These are phyloP conservation scores for Drosophila punjabiensis DNA, from an alignment of 1,140 invertebrate genomes.

Conservation along the genomic window DNA sequence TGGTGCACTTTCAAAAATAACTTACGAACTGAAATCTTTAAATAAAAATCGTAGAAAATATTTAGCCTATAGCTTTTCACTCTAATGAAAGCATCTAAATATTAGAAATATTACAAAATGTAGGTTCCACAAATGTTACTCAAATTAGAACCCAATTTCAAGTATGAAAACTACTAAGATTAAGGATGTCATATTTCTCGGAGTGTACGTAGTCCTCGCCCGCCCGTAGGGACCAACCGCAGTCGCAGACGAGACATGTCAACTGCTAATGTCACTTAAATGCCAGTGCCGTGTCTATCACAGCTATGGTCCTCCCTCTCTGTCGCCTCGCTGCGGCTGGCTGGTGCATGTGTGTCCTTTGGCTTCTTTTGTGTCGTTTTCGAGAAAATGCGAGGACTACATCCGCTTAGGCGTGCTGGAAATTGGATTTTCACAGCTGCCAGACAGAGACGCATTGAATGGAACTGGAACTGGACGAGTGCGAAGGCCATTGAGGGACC, in stretches of 20 bases:
- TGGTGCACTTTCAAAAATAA: neutral
- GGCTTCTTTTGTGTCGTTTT: slow-evolving; percentile 52
- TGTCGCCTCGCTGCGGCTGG: slow-evolving; percentile 10
- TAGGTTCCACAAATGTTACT: neutral
- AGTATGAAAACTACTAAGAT: neutral
- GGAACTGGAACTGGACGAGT: slow-evolving; percentile 16
- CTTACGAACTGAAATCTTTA: too few relatives aligned
- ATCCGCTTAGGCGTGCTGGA: slow-evolving; percentile 69
- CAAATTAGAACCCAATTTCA: neutral
- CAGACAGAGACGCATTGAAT: slow-evolving; percentile 56
- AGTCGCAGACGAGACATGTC: slow-evolving; percentile 66
- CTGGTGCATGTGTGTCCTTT: slow-evolving; percentile 53
- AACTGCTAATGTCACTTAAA: slow-evolving; percentile 74
- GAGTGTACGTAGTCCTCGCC: slow-evolving; percentile 24
- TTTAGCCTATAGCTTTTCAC: too few relatives aligned
- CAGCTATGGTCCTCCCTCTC: slow-evolving; percentile 11
- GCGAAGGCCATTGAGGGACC: slow-evolving; percentile 50
- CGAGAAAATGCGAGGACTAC: slow-evolving; percentile 49
- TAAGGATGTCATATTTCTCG: neutral
- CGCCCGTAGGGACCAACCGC: slow-evolving; percentile 60
- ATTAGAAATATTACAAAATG: too few relatives aligned
- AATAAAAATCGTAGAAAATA: too few relatives aligned
- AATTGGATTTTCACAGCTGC: slow-evolving; percentile 82
- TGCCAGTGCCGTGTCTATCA: slow-evolving; percentile 71
- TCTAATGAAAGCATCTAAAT: too few relatives aligned